A percentile compares a stretch with the other conserved stretches of the same genome.
Evolutionary conservation across 1,140 invertebrate species (phyloP).

Genomic region (Monochamus saltuarius): DNA sequence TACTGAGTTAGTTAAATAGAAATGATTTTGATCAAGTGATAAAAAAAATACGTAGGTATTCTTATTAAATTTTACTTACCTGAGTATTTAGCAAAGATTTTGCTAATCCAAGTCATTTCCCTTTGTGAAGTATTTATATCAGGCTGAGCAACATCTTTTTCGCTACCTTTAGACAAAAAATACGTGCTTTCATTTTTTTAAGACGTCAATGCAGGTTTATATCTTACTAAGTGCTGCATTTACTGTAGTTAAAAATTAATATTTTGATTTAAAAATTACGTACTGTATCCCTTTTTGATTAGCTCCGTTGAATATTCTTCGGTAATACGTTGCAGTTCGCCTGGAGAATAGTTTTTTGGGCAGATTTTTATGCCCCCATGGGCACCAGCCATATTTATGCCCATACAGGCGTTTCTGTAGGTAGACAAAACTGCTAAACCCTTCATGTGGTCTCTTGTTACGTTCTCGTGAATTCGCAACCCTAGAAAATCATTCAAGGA

Average conservation of each 20-base stretch:
- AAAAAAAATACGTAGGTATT: no score
- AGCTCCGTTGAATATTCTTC: slow-evolving; percentile 79
- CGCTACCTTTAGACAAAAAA: slow-evolving; percentile 57
- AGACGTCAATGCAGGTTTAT: not conserved
- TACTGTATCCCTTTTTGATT: slow-evolving; percentile 65
- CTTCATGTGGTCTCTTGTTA: slow-evolving; percentile 76
- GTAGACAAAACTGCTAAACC: slow-evolving; percentile 86
- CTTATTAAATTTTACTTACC: slow-evolving; percentile 18
- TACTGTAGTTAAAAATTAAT: no score
- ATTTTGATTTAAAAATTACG: not conserved
- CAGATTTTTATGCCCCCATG: slow-evolving; percentile 88
- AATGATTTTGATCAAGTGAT: no score
- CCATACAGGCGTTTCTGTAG: slow-evolving; percentile 78
- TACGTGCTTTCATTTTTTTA: not conserved
- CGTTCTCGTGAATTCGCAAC: slow-evolving; percentile 74
- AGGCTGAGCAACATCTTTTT: slow-evolving; percentile 82
- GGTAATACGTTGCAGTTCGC: slow-evolving; percentile 84
- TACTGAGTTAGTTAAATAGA: no score
- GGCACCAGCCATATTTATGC: slow-evolving; percentile 78
- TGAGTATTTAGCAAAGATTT: slow-evolving; percentile 55
- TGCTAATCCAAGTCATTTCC: slow-evolving; percentile 84
- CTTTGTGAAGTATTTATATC: slow-evolving; percentile 77
- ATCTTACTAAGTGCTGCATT: no score
- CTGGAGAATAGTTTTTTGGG: slow-evolving; percentile 71
- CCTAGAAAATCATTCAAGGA: slow-evolving; percentile 61